Conservation (phyloP, 2,888 invertebrate species). For the Myopa tessellatipennis region DNA sequence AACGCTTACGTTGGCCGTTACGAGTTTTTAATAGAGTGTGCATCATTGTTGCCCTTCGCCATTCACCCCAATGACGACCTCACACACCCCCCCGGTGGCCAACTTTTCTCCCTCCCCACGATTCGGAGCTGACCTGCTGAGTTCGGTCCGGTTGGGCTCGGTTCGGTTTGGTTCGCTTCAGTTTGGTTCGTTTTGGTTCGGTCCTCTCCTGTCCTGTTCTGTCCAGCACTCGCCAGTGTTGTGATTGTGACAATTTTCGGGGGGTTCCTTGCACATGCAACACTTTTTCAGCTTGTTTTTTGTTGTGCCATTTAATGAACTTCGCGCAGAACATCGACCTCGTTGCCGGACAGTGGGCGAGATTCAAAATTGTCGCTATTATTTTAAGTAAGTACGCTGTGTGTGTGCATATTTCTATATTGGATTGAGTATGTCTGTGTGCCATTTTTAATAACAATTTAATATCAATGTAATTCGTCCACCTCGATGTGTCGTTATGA, state of each 20-base stretch:
- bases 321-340: background rate
- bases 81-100: too few species aligned
- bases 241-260: background rate
- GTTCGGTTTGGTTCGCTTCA: too few species aligned
- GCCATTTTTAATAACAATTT: constrained; percentile 30
- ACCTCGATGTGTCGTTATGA: background rate
- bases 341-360: background rate
- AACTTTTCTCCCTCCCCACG: too few species aligned
- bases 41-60: background rate
- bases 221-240: background rate
- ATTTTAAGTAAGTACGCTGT: background rate
- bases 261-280: background rate
- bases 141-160: too few species aligned
- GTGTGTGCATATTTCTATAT: background rate
- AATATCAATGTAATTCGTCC: constrained; percentile 14
- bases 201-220: too few species aligned
- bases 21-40: constrained; percentile 25
- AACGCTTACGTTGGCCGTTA: constrained; percentile 12
- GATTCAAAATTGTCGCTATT: too few species aligned
- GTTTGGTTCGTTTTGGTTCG: too few species aligned
- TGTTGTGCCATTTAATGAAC: constrained; percentile 20
- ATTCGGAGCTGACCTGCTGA: too few species aligned
- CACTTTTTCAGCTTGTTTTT: background rate
- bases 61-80: background rate
- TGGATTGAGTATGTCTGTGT: background rate